Evolutionary conservation across 2,888 invertebrate genomes (phyloP).

Genomic region (Acanthosoma haemorrhoidale): DNA sequence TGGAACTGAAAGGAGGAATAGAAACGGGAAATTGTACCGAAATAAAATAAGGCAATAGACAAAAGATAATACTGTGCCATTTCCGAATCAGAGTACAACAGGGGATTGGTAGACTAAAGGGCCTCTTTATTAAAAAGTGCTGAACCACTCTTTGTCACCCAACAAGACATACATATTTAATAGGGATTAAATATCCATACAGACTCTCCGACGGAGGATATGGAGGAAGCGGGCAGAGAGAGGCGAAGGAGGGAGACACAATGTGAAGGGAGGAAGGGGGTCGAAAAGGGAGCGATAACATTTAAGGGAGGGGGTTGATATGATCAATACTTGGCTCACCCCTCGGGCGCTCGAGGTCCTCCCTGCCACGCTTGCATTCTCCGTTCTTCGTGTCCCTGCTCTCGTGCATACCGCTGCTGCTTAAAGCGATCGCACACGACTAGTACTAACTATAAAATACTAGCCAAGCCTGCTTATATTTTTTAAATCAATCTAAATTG

Average conservation of each 20-base stretch:
- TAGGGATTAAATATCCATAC: not conserved
- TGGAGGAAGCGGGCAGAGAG: not conserved
- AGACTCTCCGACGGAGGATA: too few species aligned
- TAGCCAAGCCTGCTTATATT: too few species aligned
- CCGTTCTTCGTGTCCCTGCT: not conserved
- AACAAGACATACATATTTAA: conserved; percentile 8
- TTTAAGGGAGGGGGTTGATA: not conserved
- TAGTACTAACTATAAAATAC: too few species aligned
- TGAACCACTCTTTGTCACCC: not conserved
- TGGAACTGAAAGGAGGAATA: too few species aligned
- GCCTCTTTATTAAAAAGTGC: not conserved
- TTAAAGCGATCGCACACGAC: too few species aligned
- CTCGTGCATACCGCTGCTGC: not conserved
- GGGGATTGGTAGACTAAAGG: too few species aligned
- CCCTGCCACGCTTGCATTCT: not conserved
- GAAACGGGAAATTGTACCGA: too few species aligned
- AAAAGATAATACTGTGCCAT: too few species aligned
- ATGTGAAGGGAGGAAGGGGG: not conserved
- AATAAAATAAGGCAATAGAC: too few species aligned
- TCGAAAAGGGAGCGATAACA: not conserved
- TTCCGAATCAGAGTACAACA: too few species aligned
- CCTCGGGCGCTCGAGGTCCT: not conserved
- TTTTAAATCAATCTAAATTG: too few species aligned
- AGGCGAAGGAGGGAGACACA: not conserved
- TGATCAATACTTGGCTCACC: not conserved